These are phyloP conservation scores for Bombylius major DNA, from an alignment of 2,888 invertebrate species.

Conservation along the genomic window DNA sequence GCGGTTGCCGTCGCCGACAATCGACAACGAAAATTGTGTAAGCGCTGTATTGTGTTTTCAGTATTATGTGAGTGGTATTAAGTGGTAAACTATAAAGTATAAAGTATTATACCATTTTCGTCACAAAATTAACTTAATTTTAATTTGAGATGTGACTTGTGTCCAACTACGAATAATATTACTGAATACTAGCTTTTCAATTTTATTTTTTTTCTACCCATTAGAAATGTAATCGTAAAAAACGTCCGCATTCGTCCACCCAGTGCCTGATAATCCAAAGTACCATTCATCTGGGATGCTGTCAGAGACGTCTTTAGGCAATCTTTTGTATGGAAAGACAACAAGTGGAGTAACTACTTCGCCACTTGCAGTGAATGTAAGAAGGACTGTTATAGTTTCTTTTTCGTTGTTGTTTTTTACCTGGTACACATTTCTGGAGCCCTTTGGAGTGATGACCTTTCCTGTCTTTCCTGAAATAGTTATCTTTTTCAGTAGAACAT, in stretches of 20 bases:
- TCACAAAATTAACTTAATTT: slow-evolving; percentile 1
- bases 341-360: not conserved
- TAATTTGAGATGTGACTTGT: not conserved
- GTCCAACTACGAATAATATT: slow-evolving; percentile 3
- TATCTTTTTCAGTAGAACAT: no score
- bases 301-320: slow-evolving; percentile 12
- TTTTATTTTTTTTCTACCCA: slow-evolving; percentile 1
- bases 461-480: no score
- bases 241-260: slow-evolving; percentile 4
- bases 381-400: slow-evolving; percentile 1
- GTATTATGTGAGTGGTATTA: slow-evolving; percentile 7
- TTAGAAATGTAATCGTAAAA: slow-evolving; percentile 4
- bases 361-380: slow-evolving; percentile 2
- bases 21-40: no score
- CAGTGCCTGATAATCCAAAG: not conserved
- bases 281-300: slow-evolving; percentile 3
- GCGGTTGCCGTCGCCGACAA: no score
- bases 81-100: slow-evolving; percentile 5
- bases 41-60: no score
- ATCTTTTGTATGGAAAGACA: not conserved
- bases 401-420: slow-evolving; percentile 2
- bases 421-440: not conserved
- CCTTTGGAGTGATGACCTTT: not conserved
- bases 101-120: slow-evolving; percentile 1
- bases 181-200: slow-evolving; percentile 2